Evolutionary conservation across 1,140 invertebrate genomes (phyloP).

Genomic region (Choristoneura fumiferana): DNA sequence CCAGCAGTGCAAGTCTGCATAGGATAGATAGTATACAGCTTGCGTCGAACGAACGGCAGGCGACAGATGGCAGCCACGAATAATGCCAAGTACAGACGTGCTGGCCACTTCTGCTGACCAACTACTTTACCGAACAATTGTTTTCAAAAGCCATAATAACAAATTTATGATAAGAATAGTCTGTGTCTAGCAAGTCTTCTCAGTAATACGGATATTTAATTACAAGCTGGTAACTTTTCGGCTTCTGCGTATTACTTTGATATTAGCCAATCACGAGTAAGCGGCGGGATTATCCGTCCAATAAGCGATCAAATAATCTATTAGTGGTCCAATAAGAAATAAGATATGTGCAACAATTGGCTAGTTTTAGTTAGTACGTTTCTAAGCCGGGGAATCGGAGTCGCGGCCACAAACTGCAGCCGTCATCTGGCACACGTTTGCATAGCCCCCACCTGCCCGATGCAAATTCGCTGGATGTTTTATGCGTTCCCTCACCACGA

Average conservation of each 20-base stretch:
- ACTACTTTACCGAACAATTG: neutral
- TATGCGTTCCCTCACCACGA: slow-evolving; percentile 2
- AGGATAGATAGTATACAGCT: neutral
- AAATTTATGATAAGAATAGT: no score
- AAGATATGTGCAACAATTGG: neutral
- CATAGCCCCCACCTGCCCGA: slow-evolving; percentile 6
- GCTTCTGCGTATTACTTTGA: no score
- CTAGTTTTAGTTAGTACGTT: neutral
- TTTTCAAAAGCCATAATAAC: no score
- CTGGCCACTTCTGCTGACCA: slow-evolving; percentile 5
- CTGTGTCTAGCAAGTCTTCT: no score
- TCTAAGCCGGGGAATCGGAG: neutral
- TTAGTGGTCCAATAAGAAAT: slow-evolving; percentile 6
- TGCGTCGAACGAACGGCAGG: neutral
- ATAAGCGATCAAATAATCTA: neutral
- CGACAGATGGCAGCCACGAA: slow-evolving; percentile 3
- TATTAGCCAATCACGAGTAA: neutral
- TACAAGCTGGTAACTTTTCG: no score
- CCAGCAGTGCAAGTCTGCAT: slow-evolving; percentile 7
- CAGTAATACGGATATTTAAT: no score
- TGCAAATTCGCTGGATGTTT: slow-evolving; percentile 18
- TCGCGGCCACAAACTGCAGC: slow-evolving; percentile 11
- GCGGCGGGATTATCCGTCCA: neutral
- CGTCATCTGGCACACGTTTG: slow-evolving; percentile 13
- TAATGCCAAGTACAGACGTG: slow-evolving; percentile 3